Evolutionary conservation across 2,888 invertebrate genomes (phyloP).

Genomic region (Acronicta leporina): DNA sequence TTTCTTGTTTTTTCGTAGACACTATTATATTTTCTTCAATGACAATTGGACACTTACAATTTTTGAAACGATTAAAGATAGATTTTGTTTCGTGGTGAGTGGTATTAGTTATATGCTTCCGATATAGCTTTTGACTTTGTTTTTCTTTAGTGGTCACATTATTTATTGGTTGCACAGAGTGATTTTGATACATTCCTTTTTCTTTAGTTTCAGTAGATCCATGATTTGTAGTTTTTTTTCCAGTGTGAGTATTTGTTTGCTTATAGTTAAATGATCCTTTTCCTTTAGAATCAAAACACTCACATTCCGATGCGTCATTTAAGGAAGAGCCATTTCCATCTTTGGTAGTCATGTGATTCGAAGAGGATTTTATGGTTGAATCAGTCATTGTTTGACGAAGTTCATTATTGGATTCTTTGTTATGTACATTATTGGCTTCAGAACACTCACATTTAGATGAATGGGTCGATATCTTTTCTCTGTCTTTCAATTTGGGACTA

Average conservation of each 20-base stretch:
- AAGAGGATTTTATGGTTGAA: neutral
- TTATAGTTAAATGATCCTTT: neutral
- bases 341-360: too few species aligned
- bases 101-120: neutral
- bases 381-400: neutral
- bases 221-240: conserved; percentile 2
- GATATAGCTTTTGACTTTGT: neutral
- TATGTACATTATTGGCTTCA: conserved; percentile 3
- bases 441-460: conserved; percentile 6
- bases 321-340: neutral
- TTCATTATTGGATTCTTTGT: neutral
- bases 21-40: neutral
- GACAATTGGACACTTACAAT: neutral
- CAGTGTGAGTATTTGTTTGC: conserved; percentile 1
- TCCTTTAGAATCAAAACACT: neutral
- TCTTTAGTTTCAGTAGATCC: conserved; percentile 3
- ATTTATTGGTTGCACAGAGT: conserved; percentile 11
- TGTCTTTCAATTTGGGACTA: too few species aligned
- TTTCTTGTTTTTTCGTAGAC: conserved; percentile 5
- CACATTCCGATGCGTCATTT: neutral
- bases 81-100: neutral
- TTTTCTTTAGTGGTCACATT: conserved; percentile 6
- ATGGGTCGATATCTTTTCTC: neutral
- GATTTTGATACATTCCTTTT: conserved; percentile 7
- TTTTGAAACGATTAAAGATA: neutral